phyloP scores from a whole-genome alignment of 2,113 vertebrate species.

The Trematocara unimaculatum region DNA sequence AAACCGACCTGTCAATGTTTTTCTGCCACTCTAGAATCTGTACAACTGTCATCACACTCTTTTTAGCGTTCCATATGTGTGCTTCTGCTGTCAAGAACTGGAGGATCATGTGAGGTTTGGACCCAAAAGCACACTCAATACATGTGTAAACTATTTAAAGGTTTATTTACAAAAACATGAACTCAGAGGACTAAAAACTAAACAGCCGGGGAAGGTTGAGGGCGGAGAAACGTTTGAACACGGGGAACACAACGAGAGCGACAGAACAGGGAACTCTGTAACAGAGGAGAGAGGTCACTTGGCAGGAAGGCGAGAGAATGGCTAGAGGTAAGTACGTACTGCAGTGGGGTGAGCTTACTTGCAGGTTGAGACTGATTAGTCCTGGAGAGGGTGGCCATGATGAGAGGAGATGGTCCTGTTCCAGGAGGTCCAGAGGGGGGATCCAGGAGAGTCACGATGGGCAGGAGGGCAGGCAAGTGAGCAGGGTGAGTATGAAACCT shows the following conservation, averaged over 20 bases:
- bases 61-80: rapidly evolving
- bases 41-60: not conserved
- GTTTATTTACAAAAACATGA: not conserved
- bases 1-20: not conserved
- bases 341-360: not conserved
- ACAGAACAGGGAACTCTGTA: not conserved
- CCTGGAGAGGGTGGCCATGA: not conserved
- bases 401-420: not conserved
- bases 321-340: not conserved
- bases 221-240: rapidly evolving
- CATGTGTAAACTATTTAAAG: rapidly evolving
- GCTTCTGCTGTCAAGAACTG: not conserved
- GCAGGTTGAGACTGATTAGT: not conserved
- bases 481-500: not conserved
- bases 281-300: not conserved
- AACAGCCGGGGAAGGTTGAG: not conserved
- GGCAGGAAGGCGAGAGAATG: not conserved
- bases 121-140: not conserved
- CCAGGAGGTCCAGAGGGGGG: not conserved
- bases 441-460: not conserved
- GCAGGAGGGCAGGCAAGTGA: not conserved
- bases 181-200: not conserved
- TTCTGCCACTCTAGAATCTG: not conserved
- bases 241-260: rapidly evolving
- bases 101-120: rapidly evolving